These are phyloP conservation scores for Serilophus lunatus DNA, from an alignment of 2,113 vertebrate genomes.

Conservation along the genomic window DNA sequence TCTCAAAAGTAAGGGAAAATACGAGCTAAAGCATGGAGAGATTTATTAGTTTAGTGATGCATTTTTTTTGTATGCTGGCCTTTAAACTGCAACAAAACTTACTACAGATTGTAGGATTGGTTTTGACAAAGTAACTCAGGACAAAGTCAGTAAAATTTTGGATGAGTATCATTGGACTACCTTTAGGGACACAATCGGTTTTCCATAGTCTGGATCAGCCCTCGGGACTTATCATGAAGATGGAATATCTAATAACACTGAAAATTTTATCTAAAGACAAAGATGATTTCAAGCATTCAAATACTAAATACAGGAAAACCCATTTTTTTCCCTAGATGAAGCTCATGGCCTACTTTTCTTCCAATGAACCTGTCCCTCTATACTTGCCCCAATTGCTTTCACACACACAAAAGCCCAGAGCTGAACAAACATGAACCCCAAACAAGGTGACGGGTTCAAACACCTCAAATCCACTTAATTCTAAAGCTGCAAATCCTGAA, in stretches of 20 bases:
- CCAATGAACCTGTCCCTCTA: slow-evolving; percentile 6
- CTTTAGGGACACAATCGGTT: background rate
- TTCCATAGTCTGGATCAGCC: background rate
- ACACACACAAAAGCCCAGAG: background rate
- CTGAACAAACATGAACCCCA: background rate
- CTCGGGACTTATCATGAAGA: background rate
- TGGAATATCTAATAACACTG: background rate
- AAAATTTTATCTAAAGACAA: background rate
- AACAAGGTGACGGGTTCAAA: background rate
- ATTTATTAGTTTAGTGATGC: background rate
- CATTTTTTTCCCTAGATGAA: background rate
- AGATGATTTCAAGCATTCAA: background rate
- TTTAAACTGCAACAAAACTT: background rate
- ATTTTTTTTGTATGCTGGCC: background rate
- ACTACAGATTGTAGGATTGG: background rate
- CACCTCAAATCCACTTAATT: background rate
- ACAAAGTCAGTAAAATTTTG: background rate
- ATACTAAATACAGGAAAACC: background rate
- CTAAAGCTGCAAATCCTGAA: background rate
- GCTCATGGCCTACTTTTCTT: slow-evolving; percentile 6
- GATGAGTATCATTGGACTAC: background rate
- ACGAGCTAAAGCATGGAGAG: background rate
- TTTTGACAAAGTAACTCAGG: background rate
- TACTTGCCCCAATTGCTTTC: background rate
- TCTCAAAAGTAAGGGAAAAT: background rate